phyloP scores from a whole-genome alignment of 2,888 invertebrate species.

The Macrophya alboannulata region DNA sequence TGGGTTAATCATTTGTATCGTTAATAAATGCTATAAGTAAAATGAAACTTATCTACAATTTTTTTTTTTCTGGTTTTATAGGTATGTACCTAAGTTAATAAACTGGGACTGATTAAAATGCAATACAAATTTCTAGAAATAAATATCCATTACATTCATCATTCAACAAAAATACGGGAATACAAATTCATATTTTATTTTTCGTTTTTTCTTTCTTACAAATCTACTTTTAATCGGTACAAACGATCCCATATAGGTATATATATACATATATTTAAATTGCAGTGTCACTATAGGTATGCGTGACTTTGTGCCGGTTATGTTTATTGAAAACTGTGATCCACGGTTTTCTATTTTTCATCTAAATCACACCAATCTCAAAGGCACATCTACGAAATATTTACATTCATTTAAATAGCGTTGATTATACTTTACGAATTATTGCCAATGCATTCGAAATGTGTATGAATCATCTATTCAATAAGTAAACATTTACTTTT shows the following conservation, averaged over 20 bases:
- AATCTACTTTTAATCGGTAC: neutral
- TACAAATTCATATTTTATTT: slow-evolving; percentile 14
- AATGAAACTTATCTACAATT: neutral
- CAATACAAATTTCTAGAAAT: neutral
- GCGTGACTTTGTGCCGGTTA: neutral
- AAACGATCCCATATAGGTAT: neutral
- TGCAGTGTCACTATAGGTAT: neutral
- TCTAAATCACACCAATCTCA: neutral
- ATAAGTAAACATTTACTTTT: slow-evolving; percentile 16
- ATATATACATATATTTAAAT: slow-evolving; percentile 11
- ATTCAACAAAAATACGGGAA: slow-evolving; percentile 14
- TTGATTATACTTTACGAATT: neutral
- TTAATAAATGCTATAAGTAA: slow-evolving; percentile 23
- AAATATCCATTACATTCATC: slow-evolving; percentile 34
- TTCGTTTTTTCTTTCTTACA: neutral
- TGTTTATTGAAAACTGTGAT: neutral
- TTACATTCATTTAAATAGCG: slow-evolving; percentile 38
- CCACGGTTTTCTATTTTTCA: neutral
- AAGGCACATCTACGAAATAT: slow-evolving; percentile 50
- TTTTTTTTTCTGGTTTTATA: too few relatives aligned
- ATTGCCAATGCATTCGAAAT: neutral
- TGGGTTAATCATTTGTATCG: slow-evolving; percentile 40
- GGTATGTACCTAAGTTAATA: too few relatives aligned
- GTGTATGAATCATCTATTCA: neutral
- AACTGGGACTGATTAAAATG: neutral